Percentiles rank a stretch among this genome's conserved stretches.
phyloP scores from a whole-genome alignment of 2,113 vertebrate species.

The Sebastes schlegelii region DNA sequence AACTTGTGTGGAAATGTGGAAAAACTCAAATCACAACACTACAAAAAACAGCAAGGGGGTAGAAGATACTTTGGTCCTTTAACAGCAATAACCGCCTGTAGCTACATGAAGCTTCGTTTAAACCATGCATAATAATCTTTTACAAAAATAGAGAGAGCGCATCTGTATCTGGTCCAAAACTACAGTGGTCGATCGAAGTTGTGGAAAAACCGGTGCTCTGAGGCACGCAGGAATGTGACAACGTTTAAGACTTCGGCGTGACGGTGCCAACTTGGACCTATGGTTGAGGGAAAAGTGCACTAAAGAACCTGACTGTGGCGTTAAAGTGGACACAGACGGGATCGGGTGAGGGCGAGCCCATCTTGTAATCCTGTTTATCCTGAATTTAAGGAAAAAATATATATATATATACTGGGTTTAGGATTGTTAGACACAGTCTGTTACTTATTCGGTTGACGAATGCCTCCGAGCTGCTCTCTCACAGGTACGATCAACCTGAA shows the following conservation, averaged over 20 bases:
- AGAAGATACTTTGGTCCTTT: conserved; percentile 81
- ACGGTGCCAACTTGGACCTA: conserved; percentile 52
- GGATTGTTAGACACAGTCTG: conserved; percentile 26
- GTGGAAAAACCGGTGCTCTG: conserved; percentile 62
- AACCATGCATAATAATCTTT: conserved; percentile 75
- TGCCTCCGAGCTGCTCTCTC: conserved; percentile 64
- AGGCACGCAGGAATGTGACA: conserved; percentile 77
- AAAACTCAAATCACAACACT: conserved; percentile 40
- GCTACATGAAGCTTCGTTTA: conserved; percentile 78
- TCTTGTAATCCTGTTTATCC: conserved; percentile 43
- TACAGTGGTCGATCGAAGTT: conserved; percentile 62
- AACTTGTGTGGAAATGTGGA: conserved; percentile 37
- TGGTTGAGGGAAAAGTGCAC: conserved; percentile 73
- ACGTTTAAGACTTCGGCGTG: conserved; percentile 78
- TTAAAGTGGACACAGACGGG: conserved; percentile 37
- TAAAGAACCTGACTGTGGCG: conserved; percentile 54
- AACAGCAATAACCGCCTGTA: conserved; percentile 78
- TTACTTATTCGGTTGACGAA: conserved; percentile 43
- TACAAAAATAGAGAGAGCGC: conserved; percentile 76
- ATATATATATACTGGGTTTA: conserved; percentile 25
- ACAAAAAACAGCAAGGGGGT: conserved; percentile 64
- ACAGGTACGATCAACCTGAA: conserved; percentile 61
- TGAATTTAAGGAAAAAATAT: conserved; percentile 38
- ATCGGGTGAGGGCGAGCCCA: conserved; percentile 11
- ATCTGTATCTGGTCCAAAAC: conserved; percentile 69